These are phyloP conservation scores for Caenorhabditis sp. DNA, from an alignment of 2,888 invertebrate genomes.

Conservation along the genomic window DNA sequence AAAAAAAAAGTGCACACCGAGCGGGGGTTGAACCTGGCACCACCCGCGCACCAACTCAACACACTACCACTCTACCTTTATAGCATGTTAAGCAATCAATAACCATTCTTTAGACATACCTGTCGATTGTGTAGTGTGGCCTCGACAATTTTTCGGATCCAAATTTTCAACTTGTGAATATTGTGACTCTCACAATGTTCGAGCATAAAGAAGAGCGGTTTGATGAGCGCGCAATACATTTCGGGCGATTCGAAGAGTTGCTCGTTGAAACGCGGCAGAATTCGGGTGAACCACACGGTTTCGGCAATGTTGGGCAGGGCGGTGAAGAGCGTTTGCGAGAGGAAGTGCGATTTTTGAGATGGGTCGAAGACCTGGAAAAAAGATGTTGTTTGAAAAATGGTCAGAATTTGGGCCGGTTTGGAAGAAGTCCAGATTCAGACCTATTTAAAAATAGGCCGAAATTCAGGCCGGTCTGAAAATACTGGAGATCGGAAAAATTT, in stretches of 20 bases:
- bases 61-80: too few species aligned
- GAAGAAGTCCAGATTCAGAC: too few species aligned
- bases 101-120: too few species aligned
- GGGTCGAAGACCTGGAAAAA: conserved; percentile 81
- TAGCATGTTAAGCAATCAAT: too few species aligned
- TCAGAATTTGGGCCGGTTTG: background rate
- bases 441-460: too few species aligned
- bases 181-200: conserved; percentile 66
- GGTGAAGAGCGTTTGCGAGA: conserved; percentile 77
- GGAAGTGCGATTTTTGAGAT: conserved; percentile 86
- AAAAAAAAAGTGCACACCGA: too few species aligned
- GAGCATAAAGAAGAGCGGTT: conserved; percentile 66
- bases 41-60: too few species aligned
- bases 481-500: too few species aligned
- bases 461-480: too few species aligned
- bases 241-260: conserved; percentile 56
- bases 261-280: conserved; percentile 65
- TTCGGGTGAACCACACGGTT: conserved; percentile 66
- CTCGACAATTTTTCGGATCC: conserved; percentile 64
- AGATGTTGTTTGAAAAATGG: background rate
- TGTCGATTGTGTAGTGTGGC: conserved; percentile 47
- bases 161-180: conserved; percentile 63
- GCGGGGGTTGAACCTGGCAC: too few species aligned
- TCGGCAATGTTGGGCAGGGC: conserved; percentile 64
- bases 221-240: conserved; percentile 57